These are phyloP conservation scores for Phrynocephalus guinanensis DNA, from an alignment of 2,797 vertebrate genomes.

Conservation along the genomic window DNA sequence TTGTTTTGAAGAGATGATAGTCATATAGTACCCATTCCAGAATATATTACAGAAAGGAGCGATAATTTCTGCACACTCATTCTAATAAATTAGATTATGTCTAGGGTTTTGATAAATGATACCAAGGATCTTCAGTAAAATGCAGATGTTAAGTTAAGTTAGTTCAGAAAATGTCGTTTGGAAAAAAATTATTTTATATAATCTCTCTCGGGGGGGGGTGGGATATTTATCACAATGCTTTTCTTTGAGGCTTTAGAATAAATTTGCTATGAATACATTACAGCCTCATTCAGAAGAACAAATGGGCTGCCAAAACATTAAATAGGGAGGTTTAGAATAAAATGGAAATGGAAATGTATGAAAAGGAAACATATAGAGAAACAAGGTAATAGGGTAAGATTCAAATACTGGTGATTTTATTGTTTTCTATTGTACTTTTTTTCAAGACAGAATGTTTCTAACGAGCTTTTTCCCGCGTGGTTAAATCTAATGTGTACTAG, in stretches of 20 bases:
- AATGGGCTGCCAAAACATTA: constrained; percentile 19
- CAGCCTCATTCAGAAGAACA: constrained; percentile 21
- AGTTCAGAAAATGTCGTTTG: constrained; percentile 14
- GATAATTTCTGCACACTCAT: background rate
- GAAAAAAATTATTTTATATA: constrained; percentile 23
- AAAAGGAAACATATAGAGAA: background rate
- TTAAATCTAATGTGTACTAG: too few species aligned
- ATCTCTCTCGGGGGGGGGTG: constrained; percentile 7
- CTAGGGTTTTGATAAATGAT: constrained; percentile 18
- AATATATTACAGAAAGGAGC: constrained; percentile 17
- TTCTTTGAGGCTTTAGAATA: constrained; percentile 20
- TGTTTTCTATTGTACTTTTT: background rate
- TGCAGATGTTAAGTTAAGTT: background rate
- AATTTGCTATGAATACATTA: constrained; percentile 34
- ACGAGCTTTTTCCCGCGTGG: too few species aligned
- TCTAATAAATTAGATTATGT: background rate
- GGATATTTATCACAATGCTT: constrained; percentile 15
- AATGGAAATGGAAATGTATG: constrained; percentile 1
- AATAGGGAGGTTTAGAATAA: background rate
- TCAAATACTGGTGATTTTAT: background rate
- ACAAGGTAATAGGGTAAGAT: background rate
- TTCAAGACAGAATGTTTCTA: too few species aligned
- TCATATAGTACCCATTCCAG: constrained; percentile 10
- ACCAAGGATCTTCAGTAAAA: background rate
- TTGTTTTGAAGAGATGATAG: constrained; percentile 16